Conservation (phyloP, 2,113 vertebrate genomes). For the Oostethus manadensis region DNA sequence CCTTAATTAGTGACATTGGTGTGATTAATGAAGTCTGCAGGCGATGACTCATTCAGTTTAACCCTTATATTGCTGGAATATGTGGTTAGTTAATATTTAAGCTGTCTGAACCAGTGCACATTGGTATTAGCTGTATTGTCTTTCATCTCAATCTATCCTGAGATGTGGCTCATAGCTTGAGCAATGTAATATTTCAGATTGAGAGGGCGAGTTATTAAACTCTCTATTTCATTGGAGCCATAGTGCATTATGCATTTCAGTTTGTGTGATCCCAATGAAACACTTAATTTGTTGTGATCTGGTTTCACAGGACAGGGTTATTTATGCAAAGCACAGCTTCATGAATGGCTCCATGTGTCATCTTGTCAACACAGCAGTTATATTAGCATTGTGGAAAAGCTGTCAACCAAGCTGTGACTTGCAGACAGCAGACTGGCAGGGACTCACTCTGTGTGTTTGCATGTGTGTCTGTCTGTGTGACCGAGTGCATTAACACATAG, state of each 20-base stretch:
- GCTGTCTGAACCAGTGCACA: constrained; percentile 2
- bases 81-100: constrained; percentile 37
- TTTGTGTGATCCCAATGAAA: constrained; percentile 8
- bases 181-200: constrained; percentile 3
- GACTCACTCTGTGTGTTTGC: constrained; percentile 17
- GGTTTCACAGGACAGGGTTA: constrained; percentile 21
- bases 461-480: constrained; percentile 1
- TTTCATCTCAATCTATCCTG: neutral
- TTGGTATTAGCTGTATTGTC: neutral
- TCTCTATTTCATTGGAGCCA: neutral
- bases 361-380: constrained; percentile 52
- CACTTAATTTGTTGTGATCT: constrained; percentile 27
- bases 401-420: constrained; percentile 66
- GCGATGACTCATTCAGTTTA: constrained; percentile 80
- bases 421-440: constrained; percentile 54
- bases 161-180: neutral
- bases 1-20: constrained; percentile 77
- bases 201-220: constrained; percentile 3
- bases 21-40: constrained; percentile 76
- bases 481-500: constrained; percentile 9
- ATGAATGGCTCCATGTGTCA: constrained; percentile 43
- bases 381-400: constrained; percentile 63
- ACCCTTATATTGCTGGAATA: constrained; percentile 57
- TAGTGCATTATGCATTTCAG: constrained; percentile 11
- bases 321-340: constrained; percentile 42